phyloP scores from a whole-genome alignment of 2,797 vertebrate species.

The Lemur catta region DNA sequence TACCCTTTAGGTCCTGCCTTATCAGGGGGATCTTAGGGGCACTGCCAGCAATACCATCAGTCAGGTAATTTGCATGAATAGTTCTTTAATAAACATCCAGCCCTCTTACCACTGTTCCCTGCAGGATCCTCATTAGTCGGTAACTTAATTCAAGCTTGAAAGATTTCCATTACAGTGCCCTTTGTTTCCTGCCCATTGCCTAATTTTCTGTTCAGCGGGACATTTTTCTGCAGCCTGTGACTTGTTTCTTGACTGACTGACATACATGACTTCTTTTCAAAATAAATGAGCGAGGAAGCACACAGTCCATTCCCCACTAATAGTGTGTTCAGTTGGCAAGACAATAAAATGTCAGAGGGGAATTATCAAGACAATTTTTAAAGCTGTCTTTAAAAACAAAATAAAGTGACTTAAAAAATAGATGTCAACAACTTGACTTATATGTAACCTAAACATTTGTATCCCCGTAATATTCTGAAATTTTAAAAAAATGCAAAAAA shows the following conservation, averaged over 20 bases:
- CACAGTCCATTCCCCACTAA: neutral
- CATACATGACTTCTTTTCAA: neutral
- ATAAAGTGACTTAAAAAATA: neutral
- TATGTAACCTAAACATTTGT: too few relatives aligned
- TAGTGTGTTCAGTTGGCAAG: neutral
- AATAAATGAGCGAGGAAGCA: neutral
- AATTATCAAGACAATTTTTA: slow-evolving; percentile 6
- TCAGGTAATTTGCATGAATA: slow-evolving; percentile 61
- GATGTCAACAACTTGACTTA: neutral
- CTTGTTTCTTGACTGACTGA: slow-evolving; percentile 66
- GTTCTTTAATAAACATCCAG: slow-evolving; percentile 70
- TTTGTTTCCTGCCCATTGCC: slow-evolving; percentile 57
- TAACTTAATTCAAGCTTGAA: slow-evolving; percentile 67
- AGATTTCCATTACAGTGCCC: slow-evolving; percentile 55
- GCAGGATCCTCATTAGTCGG: slow-evolving; percentile 57
- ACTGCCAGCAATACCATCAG: slow-evolving; percentile 44
- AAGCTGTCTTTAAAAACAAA: slow-evolving; percentile 51
- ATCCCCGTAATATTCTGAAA: too few relatives aligned
- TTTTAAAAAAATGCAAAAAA: too few relatives aligned
- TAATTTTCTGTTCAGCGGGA: slow-evolving; percentile 68
- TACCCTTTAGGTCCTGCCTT: slow-evolving; percentile 57
- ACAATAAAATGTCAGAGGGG: slow-evolving; percentile 22
- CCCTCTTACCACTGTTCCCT: slow-evolving; percentile 56
- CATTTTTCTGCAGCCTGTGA: slow-evolving; percentile 10
- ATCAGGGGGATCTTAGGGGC: slow-evolving; percentile 42